Percentiles rank a stretch among this genome's conserved stretches.
Evolutionary conservation across 2,888 invertebrate species (phyloP).

Genomic region (Drosophila neonasuta): DNA sequence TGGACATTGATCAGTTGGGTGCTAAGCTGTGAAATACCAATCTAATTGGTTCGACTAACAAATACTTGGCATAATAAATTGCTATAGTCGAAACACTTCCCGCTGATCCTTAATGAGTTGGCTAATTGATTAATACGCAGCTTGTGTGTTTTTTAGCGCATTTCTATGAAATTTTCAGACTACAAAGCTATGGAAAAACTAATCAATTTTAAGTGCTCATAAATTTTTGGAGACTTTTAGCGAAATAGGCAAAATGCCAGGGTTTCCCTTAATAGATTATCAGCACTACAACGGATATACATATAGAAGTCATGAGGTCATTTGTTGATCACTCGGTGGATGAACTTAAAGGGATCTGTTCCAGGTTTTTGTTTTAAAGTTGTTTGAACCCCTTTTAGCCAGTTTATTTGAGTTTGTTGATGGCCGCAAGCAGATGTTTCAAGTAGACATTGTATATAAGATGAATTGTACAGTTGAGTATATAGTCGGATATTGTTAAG

Average conservation of each 20-base stretch:
- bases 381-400: slow-evolving; percentile 12
- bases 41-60: background rate
- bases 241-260: too few relatives aligned
- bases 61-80: slow-evolving; percentile 2
- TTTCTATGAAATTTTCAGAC: background rate
- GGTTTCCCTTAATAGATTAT: background rate
- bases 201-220: background rate
- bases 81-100: background rate
- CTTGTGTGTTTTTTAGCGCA: background rate
- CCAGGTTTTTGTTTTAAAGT: background rate
- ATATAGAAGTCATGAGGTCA: background rate
- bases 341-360: background rate
- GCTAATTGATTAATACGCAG: background rate
- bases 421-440: slow-evolving; percentile 27
- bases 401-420: slow-evolving; percentile 21
- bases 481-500: slow-evolving; percentile 4
- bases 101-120: slow-evolving; percentile 1
- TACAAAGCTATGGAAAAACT: background rate
- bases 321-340: background rate
- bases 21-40: slow-evolving; percentile 18
- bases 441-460: slow-evolving; percentile 6
- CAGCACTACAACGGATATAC: background rate
- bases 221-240: background rate
- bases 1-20: slow-evolving; percentile 14
- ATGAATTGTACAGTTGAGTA: slow-evolving; percentile 5